These are phyloP conservation scores for Dendrocopos noguchii DNA, from an alignment of 2,113 vertebrate species.

Conservation along the genomic window DNA sequence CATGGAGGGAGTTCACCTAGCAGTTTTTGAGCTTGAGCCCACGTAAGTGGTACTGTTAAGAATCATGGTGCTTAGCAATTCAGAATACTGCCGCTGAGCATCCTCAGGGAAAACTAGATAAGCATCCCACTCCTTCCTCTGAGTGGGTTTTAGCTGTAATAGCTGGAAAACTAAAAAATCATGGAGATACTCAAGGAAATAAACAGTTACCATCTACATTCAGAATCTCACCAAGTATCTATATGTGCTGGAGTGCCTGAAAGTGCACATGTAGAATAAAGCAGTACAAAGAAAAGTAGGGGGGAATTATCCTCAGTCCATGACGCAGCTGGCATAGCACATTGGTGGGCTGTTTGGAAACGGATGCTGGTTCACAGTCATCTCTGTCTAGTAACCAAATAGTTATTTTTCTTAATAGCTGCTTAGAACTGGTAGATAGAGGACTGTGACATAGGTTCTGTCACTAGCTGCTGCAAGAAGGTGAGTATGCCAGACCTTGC, in stretches of 20 bases:
- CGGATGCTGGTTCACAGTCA: neutral
- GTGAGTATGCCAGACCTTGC: neutral
- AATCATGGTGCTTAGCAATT: neutral
- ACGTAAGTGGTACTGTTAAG: neutral
- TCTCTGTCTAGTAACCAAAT: neutral
- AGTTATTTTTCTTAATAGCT: neutral
- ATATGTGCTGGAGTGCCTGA: neutral
- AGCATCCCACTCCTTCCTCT: neutral
- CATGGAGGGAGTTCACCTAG: neutral
- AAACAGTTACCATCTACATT: neutral
- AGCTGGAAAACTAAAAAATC: neutral
- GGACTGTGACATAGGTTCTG: neutral
- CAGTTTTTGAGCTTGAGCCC: neutral
- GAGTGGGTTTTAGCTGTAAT: neutral
- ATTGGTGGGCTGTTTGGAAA: neutral
- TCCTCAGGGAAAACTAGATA: neutral
- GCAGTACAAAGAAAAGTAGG: neutral
- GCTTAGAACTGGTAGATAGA: neutral
- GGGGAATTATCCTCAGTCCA: neutral
- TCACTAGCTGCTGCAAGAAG: neutral
- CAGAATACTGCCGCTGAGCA: neutral
- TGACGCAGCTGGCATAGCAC: neutral
- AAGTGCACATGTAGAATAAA: neutral
- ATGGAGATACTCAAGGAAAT: neutral
- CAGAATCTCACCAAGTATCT: neutral